Evolutionary conservation across 2,113 vertebrate species (phyloP).

Genomic region (Phaethon lepturus): DNA sequence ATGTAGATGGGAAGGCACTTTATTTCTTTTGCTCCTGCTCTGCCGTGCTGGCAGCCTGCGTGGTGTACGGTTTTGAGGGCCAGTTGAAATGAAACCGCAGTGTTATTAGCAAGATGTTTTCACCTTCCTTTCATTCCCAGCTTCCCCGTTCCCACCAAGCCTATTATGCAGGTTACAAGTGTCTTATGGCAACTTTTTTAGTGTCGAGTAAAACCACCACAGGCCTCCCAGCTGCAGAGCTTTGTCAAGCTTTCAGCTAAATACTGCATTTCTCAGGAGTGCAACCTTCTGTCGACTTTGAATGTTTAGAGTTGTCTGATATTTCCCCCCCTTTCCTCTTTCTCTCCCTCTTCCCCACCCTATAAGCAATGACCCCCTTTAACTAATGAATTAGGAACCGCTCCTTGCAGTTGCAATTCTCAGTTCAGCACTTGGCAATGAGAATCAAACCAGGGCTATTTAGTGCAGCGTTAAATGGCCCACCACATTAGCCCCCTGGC

Average conservation of each 20-base stretch:
- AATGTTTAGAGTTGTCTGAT: conserved; percentile 39
- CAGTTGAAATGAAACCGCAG: conserved; percentile 5
- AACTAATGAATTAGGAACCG: conserved; percentile 80
- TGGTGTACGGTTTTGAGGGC: conserved; percentile 36
- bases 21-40: conserved; percentile 9
- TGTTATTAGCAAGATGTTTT: conserved; percentile 63
- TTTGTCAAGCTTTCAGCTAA: conserved; percentile 59
- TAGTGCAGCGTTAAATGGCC: conserved; percentile 83
- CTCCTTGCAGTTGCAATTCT: conserved; percentile 80
- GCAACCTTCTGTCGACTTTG: conserved; percentile 70
- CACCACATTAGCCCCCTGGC: conserved; percentile 83
- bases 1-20: neutral
- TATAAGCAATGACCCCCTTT: conserved; percentile 84
- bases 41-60: conserved; percentile 2
- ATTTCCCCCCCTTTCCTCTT: neutral
- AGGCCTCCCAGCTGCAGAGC: conserved; percentile 65
- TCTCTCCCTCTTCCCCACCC: conserved; percentile 54
- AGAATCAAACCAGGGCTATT: conserved; percentile 81
- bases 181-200: conserved; percentile 58
- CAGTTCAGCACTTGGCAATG: conserved; percentile 82
- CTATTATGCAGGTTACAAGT: conserved; percentile 68
- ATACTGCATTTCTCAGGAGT: conserved; percentile 52
- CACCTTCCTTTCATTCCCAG: conserved; percentile 53
- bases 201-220: conserved; percentile 20
- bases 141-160: conserved; percentile 53